Percentiles rank a stretch among this genome's conserved stretches.
Evolutionary conservation across 2,113 vertebrate genomes (phyloP).

Genomic region (Oncorhynchus kisutch): DNA sequence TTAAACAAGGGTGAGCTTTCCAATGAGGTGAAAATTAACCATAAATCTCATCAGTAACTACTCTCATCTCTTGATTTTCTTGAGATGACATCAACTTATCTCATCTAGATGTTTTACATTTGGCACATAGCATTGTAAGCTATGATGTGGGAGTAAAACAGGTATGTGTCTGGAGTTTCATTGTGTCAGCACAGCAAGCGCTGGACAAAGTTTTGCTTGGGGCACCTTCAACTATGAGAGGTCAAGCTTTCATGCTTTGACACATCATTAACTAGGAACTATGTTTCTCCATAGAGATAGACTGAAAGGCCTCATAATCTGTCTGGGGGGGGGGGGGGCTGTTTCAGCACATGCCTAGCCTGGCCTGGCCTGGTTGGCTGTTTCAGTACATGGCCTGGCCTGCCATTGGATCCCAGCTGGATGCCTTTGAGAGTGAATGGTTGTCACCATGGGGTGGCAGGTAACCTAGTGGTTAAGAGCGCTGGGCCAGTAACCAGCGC

Average conservation of each 20-base stretch:
- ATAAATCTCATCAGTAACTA: background rate
- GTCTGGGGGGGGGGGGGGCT: constrained; percentile 7
- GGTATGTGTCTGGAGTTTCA: background rate
- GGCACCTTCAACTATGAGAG: constrained; percentile 28
- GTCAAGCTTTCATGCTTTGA: constrained; percentile 43
- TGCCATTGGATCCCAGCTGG: background rate
- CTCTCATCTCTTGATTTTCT: background rate
- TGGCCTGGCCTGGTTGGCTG: no score
- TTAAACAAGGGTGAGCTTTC: background rate
- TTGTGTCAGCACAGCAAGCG: background rate
- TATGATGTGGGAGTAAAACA: background rate
- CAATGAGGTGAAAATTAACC: background rate
- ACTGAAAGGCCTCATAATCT: constrained; percentile 17
- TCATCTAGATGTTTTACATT: background rate
- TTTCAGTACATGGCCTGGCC: no score
- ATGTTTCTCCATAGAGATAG: constrained; percentile 40
- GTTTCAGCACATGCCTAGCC: no score
- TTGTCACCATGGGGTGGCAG: background rate
- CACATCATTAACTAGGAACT: constrained; percentile 49
- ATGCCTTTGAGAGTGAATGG: background rate
- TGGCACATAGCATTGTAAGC: background rate
- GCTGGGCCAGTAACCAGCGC: no score
- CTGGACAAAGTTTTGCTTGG: constrained; percentile 19
- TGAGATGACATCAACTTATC: background rate
- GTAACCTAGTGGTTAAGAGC: no score